Conservation (phyloP, 2,888 invertebrate genomes). For the Sicus ferrugineus region DNA sequence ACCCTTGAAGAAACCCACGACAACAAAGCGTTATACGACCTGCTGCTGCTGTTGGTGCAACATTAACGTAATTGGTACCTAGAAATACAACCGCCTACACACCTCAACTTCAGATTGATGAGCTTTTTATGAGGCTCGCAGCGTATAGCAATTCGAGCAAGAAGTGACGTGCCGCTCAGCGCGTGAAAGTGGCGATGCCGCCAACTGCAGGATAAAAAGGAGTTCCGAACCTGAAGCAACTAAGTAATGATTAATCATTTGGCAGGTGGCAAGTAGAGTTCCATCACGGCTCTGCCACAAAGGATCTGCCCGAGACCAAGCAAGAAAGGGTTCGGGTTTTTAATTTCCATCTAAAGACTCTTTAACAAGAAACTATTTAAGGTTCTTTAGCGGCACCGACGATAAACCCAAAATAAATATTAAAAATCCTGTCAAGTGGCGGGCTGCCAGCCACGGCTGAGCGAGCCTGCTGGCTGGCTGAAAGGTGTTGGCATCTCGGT, state of each 20-base stretch:
- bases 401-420: constrained; percentile 46
- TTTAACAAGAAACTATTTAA: constrained; percentile 58
- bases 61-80: too few species aligned
- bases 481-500: constrained; percentile 27
- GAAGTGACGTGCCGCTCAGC: too few species aligned
- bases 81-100: too few species aligned
- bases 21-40: too few species aligned
- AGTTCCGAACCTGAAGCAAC: too few species aligned
- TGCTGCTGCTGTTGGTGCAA: too few species aligned
- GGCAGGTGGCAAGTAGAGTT: constrained; percentile 55
- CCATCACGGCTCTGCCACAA: constrained; percentile 44
- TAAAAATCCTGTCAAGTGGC: constrained; percentile 51
- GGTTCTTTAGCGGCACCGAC: constrained; percentile 48
- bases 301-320: constrained; percentile 37
- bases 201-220: too few species aligned
- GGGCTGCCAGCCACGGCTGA: constrained; percentile 23
- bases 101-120: too few species aligned
- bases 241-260: constrained; percentile 62
- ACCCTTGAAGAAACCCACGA: too few species aligned
- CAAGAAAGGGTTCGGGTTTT: constrained; percentile 16
- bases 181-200: too few species aligned
- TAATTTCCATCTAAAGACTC: constrained; percentile 21
- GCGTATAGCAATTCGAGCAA: too few species aligned
- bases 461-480: constrained; percentile 7
- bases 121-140: too few species aligned